A percentile compares a stretch with the other conserved stretches of the same genome.
phyloP scores from a whole-genome alignment of 2,888 invertebrate species.

The Piscicola geometra region DNA sequence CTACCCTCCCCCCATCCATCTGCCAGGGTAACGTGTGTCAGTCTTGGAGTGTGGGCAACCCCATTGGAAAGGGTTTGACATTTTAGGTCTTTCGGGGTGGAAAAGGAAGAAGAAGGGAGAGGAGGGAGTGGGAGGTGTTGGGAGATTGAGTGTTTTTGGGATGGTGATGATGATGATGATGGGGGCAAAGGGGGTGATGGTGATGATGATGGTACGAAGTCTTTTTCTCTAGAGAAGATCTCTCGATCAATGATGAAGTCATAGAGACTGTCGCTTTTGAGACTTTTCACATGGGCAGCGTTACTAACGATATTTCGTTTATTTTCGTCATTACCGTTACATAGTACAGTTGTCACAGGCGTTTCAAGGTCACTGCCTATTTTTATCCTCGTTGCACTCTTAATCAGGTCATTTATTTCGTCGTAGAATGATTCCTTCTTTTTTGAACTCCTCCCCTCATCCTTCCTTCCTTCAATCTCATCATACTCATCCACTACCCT shows the following conservation, averaged over 20 bases:
- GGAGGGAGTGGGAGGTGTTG: background rate
- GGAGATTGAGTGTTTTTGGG: background rate
- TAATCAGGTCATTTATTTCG: constrained; percentile 9
- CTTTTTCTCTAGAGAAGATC: background rate
- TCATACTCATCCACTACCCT: background rate
- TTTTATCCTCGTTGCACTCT: background rate
- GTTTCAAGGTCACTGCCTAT: background rate
- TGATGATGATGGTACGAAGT: too few species aligned
- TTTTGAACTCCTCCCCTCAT: background rate
- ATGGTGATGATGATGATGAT: background rate
- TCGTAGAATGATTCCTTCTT: constrained; percentile 27
- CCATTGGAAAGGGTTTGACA: background rate
- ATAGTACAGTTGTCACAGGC: too few species aligned
- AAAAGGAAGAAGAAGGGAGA: background rate
- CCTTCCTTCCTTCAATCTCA: background rate
- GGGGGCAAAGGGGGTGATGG: too few species aligned
- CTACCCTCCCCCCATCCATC: background rate
- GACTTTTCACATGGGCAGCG: background rate
- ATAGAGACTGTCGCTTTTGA: constrained; percentile 28
- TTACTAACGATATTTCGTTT: background rate
- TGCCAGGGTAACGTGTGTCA: too few species aligned
- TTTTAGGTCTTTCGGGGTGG: background rate
- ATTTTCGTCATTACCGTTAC: too few species aligned
- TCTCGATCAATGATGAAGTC: constrained; percentile 27
- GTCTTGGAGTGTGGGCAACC: too few species aligned